Percentiles rank a stretch among this genome's conserved stretches.
Conservation (phyloP, 2,888 invertebrate genomes). For the Tricholauxania praeusta region DNA sequence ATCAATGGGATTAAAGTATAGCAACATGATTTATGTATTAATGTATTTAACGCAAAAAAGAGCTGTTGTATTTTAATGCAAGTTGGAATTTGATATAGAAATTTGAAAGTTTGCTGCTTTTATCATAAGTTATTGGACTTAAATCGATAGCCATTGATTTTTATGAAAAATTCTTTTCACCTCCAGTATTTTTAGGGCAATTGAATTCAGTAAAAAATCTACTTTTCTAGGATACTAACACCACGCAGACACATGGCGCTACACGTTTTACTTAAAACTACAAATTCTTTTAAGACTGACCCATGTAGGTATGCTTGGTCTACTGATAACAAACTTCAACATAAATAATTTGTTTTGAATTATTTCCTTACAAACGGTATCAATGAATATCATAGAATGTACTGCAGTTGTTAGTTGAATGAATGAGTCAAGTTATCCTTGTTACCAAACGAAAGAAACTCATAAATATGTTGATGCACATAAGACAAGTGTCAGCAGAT, state of each 20-base stretch:
- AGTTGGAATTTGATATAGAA: constrained; percentile 1
- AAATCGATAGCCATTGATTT: too few relatives aligned
- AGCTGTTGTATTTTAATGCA: constrained; percentile 15
- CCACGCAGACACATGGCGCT: neutral
- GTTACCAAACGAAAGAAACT: neutral
- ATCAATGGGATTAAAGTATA: constrained; percentile 26
- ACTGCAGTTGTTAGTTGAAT: neutral
- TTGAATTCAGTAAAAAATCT: neutral
- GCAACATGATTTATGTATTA: constrained; percentile 23
- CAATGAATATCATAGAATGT: too few relatives aligned
- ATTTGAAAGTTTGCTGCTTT: neutral
- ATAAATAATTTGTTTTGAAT: constrained; percentile 33
- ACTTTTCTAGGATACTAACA: neutral
- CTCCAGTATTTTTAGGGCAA: neutral
- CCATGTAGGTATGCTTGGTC: constrained; percentile 2
- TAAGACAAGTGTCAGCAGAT: neutral
- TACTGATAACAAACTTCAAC: constrained; percentile 27
- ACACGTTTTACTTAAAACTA: neutral
- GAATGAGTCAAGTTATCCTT: constrained; percentile 5
- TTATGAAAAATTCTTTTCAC: neutral
- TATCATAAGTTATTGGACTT: too few relatives aligned
- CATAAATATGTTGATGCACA: constrained; percentile 1
- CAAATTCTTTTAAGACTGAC: neutral
- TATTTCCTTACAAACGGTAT: constrained; percentile 2
- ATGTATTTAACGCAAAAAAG: constrained; percentile 49